Percentiles rank a stretch among this genome's conserved stretches.
These are phyloP conservation scores for Rhadina sibilatrix DNA, from an alignment of 2,113 vertebrate genomes.

Conservation along the genomic window DNA sequence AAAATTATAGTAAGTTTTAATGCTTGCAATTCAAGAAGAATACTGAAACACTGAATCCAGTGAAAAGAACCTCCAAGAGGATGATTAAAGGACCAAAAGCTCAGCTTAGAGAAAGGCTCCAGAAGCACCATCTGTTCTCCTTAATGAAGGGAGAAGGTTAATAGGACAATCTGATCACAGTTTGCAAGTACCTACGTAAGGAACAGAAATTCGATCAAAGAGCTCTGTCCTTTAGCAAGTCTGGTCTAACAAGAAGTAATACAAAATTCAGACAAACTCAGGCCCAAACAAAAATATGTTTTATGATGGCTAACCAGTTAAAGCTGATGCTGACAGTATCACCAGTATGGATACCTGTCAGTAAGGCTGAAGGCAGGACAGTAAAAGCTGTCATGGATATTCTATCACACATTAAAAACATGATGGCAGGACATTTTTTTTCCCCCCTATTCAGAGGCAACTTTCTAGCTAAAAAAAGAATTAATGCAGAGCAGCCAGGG, in stretches of 20 bases:
- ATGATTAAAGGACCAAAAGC: conserved; percentile 35
- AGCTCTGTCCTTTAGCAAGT: conserved; percentile 1
- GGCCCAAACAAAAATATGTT: neutral
- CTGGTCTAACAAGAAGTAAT: neutral
- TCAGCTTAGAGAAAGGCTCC: conserved; percentile 23
- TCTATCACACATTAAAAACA: neutral
- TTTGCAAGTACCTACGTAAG: conserved; percentile 17
- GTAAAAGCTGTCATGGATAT: neutral
- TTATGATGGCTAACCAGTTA: neutral
- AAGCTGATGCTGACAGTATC: neutral
- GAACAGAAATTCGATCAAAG: neutral
- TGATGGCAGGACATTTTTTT: neutral
- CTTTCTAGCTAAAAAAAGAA: neutral
- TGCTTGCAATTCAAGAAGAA: neutral
- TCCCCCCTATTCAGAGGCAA: neutral
- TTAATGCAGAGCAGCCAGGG: neutral
- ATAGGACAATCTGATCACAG: conserved; percentile 49
- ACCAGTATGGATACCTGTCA: neutral
- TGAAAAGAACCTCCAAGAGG: neutral
- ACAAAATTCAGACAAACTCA: neutral
- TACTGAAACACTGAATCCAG: neutral
- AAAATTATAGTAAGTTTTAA: neutral
- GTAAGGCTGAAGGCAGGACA: neutral
- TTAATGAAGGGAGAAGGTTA: conserved; percentile 43
- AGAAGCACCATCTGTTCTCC: conserved; percentile 54